Evolutionary conservation across 2,113 vertebrate genomes (phyloP).

Genomic region (Strix uralensis): DNA sequence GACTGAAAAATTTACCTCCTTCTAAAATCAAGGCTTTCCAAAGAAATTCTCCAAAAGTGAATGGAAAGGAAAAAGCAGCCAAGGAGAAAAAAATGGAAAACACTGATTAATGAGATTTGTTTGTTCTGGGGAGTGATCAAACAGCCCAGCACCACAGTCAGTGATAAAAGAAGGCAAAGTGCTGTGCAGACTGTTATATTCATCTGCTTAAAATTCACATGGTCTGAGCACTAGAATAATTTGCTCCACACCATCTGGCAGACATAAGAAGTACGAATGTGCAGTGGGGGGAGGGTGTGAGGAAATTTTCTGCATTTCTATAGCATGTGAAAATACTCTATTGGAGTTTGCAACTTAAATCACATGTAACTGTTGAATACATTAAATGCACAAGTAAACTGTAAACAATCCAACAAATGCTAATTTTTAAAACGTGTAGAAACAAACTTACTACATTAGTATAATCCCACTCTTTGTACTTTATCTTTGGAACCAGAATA

Average conservation of each 20-base stretch:
- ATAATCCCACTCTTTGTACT: neutral
- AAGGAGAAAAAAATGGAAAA: neutral
- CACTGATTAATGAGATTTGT: neutral
- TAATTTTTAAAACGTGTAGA: conserved; percentile 8
- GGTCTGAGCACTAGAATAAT: conserved; percentile 67
- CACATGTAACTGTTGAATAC: neutral
- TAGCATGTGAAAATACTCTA: conserved; percentile 25
- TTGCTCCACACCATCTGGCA: conserved; percentile 71
- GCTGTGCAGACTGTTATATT: neutral
- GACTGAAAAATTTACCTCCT: neutral
- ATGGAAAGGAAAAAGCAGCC: neutral
- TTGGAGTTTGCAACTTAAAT: conserved; percentile 41
- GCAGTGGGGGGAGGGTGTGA: neutral
- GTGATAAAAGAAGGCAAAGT: conserved; percentile 41
- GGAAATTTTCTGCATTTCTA: conserved; percentile 28
- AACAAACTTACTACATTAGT: neutral
- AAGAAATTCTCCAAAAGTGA: conserved; percentile 6
- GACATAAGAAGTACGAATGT: conserved; percentile 34
- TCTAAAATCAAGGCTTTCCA: neutral
- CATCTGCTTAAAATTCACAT: conserved; percentile 72
- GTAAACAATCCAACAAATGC: conserved; percentile 29
- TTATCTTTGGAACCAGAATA: neutral
- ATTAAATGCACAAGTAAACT: conserved; percentile 7
- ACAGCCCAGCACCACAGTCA: neutral
- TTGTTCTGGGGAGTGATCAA: conserved; percentile 20